Conservation (phyloP, 1,140 invertebrate genomes). For the Piezodorus guildinii region DNA sequence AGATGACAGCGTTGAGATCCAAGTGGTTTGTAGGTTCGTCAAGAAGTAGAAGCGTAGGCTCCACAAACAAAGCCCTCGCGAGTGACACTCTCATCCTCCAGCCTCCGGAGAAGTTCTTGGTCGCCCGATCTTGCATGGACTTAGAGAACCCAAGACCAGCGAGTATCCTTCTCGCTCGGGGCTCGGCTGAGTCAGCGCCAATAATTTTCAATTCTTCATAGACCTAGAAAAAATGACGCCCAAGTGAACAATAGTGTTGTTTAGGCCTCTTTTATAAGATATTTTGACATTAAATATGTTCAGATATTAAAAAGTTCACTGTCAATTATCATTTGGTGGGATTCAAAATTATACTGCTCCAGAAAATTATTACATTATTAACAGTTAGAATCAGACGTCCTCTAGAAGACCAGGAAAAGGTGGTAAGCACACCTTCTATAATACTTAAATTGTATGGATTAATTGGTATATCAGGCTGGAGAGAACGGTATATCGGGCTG, state of each 20-base stretch:
- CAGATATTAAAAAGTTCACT: not conserved
- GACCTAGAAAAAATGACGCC: constrained; percentile 49
- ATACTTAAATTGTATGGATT: no score
- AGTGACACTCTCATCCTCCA: constrained; percentile 98
- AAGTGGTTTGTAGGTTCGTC: constrained; percentile 94
- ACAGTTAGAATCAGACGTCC: no score
- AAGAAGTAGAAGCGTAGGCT: constrained; percentile 87
- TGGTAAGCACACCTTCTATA: no score
- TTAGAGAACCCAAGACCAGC: constrained; percentile 92
- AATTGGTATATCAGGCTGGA: no score
- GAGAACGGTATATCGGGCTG: no score
- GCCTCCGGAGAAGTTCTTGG: constrained; percentile 94
- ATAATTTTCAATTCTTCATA: constrained; percentile 94
- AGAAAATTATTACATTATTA: no score
- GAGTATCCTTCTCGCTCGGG: constrained; percentile 84
- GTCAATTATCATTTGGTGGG: no score
- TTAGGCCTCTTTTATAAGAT: no score
- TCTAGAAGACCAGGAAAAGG: no score
- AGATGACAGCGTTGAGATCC: constrained; percentile 97
- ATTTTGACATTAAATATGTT: no score
- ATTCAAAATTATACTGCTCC: no score
- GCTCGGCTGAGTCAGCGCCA: constrained; percentile 92
- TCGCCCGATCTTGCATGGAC: constrained; percentile 87
- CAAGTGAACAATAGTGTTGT: no score
- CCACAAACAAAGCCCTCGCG: constrained; percentile 77